These are phyloP conservation scores for Symphodus melops DNA, from an alignment of 2,113 vertebrate species.

Conservation along the genomic window DNA sequence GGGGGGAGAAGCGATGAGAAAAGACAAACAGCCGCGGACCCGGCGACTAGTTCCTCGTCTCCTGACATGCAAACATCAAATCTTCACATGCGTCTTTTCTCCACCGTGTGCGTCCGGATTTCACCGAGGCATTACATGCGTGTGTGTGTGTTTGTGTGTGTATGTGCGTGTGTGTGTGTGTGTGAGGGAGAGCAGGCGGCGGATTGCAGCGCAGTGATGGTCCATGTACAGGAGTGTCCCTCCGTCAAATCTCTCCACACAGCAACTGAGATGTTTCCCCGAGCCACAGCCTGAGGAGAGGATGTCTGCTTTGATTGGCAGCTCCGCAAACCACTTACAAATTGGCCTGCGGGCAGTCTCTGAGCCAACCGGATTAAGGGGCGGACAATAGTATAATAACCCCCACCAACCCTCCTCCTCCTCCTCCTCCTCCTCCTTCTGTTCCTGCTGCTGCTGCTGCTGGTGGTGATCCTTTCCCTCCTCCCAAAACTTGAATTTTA, in stretches of 20 bases:
- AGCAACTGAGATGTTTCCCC: slow-evolving; percentile 81
- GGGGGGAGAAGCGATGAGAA: slow-evolving; percentile 49
- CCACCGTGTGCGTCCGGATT: slow-evolving; percentile 58
- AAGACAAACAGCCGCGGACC: slow-evolving; percentile 80
- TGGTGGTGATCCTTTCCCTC: slow-evolving; percentile 18
- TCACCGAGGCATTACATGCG: slow-evolving; percentile 66
- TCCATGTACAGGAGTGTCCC: slow-evolving; percentile 78
- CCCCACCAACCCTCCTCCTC: slow-evolving; percentile 23
- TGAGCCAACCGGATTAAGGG: slow-evolving; percentile 82
- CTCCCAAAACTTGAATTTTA: slow-evolving; percentile 69
- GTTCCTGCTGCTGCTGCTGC: background rate
- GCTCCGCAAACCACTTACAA: slow-evolving; percentile 78
- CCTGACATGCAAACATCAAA: slow-evolving; percentile 79
- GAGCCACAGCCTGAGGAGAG: slow-evolving; percentile 80
- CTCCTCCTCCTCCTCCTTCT: background rate
- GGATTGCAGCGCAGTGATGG: slow-evolving; percentile 75
- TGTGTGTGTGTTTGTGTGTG: slow-evolving; percentile 32
- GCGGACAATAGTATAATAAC: slow-evolving; percentile 76
- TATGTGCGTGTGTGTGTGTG: slow-evolving; percentile 16
- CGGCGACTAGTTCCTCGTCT: slow-evolving; percentile 80
- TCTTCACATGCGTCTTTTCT: slow-evolving; percentile 68
- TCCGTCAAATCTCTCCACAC: slow-evolving; percentile 85
- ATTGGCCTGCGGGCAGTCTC: slow-evolving; percentile 67
- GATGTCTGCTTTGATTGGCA: slow-evolving; percentile 83
- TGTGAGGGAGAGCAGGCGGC: slow-evolving; percentile 40